These are phyloP conservation scores for Aphis craccivora DNA, from an alignment of 1,140 invertebrate genomes.

Conservation along the genomic window DNA sequence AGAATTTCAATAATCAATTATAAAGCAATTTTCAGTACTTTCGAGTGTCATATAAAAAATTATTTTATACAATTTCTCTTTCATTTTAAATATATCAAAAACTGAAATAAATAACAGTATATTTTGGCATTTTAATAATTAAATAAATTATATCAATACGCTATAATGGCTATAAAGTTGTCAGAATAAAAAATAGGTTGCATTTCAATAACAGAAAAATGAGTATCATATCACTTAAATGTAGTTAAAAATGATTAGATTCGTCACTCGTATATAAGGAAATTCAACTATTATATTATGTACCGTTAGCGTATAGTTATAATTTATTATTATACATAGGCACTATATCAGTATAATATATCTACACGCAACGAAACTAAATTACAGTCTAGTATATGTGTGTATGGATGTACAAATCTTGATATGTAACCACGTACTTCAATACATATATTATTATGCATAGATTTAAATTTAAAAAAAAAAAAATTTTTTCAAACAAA, in stretches of 20 bases:
- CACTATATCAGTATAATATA: constrained; percentile 5
- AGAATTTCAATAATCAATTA: not conserved
- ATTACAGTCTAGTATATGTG: not conserved
- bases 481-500: not conserved
- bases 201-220: not conserved
- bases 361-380: not conserved
- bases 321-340: not conserved
- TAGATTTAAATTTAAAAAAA: not conserved
- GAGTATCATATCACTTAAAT: not conserved
- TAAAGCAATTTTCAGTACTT: not conserved
- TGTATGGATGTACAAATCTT: not conserved
- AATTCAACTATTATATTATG: not conserved
- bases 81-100: not conserved
- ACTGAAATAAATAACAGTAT: not conserved
- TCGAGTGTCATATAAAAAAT: not conserved
- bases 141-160: not conserved
- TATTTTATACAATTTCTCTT: not conserved
- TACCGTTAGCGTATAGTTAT: not conserved
- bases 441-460: constrained; percentile 18
- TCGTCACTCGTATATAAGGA: not conserved
- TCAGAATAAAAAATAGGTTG: not conserved
- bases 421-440: not conserved
- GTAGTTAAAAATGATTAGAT: not conserved
- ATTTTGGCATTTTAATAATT: not conserved
- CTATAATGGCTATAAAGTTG: not conserved